Evolutionary conservation across 2,888 invertebrate species (phyloP), one percentile per base, ranked within the genome.

Genomic region (Lymantria dispar): DNA sequence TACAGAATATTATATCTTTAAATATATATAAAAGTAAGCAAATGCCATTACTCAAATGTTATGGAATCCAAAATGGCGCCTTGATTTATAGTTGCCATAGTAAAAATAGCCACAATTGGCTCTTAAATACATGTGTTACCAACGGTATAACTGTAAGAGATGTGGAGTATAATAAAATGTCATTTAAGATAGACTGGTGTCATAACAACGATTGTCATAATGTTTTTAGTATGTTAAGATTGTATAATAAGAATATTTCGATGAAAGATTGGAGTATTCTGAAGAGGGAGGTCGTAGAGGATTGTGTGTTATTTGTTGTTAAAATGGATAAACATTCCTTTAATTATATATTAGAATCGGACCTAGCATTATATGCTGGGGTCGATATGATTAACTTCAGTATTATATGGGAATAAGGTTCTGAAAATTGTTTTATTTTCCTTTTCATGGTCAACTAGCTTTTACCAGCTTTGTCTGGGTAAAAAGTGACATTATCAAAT

Each of bases 71-170:
- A 68, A 65, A 78, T 58, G 77, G 76, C 52, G 72, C 61, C 0
- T 29, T 87, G 0, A 43, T 80, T 0, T 86, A 85, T 46, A 72
- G 65, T 56, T 87, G 85, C 58, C 69, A 80, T 37, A 70, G 69
- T 22, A 64, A 76, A 54, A 61, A 64, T 10, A 68, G 75, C 29
- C 68, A 59, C 41, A 29, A 52, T 0, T 74, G 78, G 64, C 52
- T 81, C 0, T 49, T 62, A 48, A 60, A 62, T 8, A 12, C 73
- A 8, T 52, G 50, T 46, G 56, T 50, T 48, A 54, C 52, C 52
- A 63, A 52, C 31, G 50, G 60, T 36, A 52, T 70, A 7, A 60
- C 54, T 43, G 40, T 60, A 9, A 48, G 54, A 3, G 36, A 44
- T 1, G 47, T 50, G 10, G 56, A 58, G 7, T 50, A 40, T 30